Evolutionary conservation across 2,888 invertebrate genomes (phyloP).

Genomic region (Lasioglossum pauxillum): DNA sequence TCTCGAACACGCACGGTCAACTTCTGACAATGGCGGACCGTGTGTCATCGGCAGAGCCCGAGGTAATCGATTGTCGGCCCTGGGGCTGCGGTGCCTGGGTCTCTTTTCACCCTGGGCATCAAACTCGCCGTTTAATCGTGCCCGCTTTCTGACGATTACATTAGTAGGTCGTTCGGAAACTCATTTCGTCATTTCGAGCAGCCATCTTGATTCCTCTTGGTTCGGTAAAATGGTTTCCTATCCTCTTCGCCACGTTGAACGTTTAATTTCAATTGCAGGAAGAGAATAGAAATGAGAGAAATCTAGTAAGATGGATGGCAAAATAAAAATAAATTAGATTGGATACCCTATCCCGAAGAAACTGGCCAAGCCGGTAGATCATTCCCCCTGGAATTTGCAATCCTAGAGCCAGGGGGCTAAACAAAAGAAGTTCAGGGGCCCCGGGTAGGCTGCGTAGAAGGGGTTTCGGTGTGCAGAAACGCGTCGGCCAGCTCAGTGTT

Average conservation of each 20-base stretch:
- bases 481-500: slow-evolving; percentile 29
- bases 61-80: slow-evolving; percentile 23
- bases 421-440: slow-evolving; percentile 24
- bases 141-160: too few species aligned
- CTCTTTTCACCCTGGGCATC: not conserved
- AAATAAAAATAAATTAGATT: not conserved
- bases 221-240: too few species aligned
- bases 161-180: too few species aligned
- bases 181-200: too few species aligned
- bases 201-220: too few species aligned
- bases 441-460: not conserved
- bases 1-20: slow-evolving; percentile 57
- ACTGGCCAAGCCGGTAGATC: not conserved
- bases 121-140: not conserved
- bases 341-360: not conserved
- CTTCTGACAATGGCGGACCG: slow-evolving; percentile 55
- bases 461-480: slow-evolving; percentile 10
- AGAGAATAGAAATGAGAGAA: not conserved
- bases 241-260: too few species aligned
- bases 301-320: too few species aligned
- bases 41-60: slow-evolving; percentile 49
- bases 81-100: not conserved
- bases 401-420: not conserved
- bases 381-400: not conserved
- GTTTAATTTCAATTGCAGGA: not conserved